Conservation (phyloP, 2,888 invertebrate genomes). For the Troides oblongomaculatus region DNA sequence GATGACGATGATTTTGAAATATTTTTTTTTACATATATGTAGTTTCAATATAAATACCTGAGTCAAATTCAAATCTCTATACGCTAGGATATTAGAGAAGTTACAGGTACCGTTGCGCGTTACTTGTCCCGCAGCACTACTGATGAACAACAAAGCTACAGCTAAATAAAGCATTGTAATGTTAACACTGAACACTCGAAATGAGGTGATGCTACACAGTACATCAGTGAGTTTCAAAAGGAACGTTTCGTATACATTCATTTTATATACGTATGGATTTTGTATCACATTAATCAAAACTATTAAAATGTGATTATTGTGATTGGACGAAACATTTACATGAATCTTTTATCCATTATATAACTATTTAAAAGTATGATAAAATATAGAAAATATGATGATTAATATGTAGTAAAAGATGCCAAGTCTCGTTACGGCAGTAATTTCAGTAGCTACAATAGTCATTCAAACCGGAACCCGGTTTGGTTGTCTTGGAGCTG, state of each 20-base stretch:
- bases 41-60: constrained; percentile 6
- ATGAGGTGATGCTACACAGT: background rate
- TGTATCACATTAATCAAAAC: constrained; percentile 1
- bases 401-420: too few species aligned
- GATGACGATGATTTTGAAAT: too few species aligned
- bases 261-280: constrained; percentile 16
- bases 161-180: constrained; percentile 16
- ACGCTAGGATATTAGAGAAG: constrained; percentile 12
- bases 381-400: too few species aligned
- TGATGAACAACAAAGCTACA: constrained; percentile 10
- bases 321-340: background rate
- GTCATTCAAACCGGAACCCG: too few species aligned
- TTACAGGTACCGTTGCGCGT: constrained; percentile 24
- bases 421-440: too few species aligned
- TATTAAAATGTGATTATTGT: constrained; percentile 10
- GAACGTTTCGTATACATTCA: background rate
- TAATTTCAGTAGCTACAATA: too few species aligned
- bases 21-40: too few species aligned
- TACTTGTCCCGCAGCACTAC: constrained; percentile 14
- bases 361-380: too few species aligned
- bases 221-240: background rate
- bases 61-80: constrained; percentile 20
- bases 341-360: too few species aligned
- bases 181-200: background rate
- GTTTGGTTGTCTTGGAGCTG: too few species aligned